These are phyloP conservation scores for Rostratula benghalensis DNA, from an alignment of 2,113 vertebrate genomes.

Conservation along the genomic window DNA sequence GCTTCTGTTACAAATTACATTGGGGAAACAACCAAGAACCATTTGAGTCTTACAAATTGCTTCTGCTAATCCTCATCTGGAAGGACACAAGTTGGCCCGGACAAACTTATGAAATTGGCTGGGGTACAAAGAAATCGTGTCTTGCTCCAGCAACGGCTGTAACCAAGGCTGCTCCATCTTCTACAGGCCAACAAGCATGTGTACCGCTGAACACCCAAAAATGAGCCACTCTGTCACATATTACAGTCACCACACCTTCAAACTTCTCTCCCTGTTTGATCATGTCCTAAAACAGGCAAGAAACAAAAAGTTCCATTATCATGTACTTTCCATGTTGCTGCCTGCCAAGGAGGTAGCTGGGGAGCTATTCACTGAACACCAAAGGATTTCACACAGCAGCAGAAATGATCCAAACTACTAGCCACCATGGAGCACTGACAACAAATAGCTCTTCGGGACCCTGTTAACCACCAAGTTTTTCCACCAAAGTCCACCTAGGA, in stretches of 20 bases:
- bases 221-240: background rate
- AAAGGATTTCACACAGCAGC: background rate
- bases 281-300: background rate
- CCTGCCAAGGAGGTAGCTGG: background rate
- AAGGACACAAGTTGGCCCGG: background rate
- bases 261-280: background rate
- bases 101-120: background rate
- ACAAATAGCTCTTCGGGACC: background rate
- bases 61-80: background rate
- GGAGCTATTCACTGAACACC: background rate
- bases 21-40: background rate
- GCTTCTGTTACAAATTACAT: background rate
- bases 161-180: background rate
- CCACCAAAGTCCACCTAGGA: background rate
- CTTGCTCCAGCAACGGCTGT: background rate
- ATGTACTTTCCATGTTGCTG: background rate
- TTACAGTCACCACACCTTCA: background rate
- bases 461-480: background rate
- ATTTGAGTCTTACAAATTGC: background rate
- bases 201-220: background rate
- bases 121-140: background rate
- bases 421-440: background rate
- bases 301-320: background rate
- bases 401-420: background rate
- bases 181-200: background rate